Base-by-base conservation (phyloP, 1,140 invertebrate genomes). In the Bombus picipes region DNA sequence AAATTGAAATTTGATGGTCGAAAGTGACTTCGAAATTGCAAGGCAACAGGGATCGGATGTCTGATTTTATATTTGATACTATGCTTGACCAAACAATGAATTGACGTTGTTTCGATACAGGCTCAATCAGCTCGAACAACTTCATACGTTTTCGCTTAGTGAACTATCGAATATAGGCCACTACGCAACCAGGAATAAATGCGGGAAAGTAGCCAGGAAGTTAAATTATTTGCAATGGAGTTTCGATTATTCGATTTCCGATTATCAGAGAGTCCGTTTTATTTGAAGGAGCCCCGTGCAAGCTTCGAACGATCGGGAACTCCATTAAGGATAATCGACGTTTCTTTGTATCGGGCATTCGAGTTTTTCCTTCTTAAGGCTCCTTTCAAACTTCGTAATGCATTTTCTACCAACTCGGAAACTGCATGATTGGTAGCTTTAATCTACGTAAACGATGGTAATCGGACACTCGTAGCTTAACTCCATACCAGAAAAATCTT, bases 231-330 rank as follows among this genome's bases (percentile, higher is more conserved):
- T 72, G 57, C 76, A 72, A 80, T 37, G 53, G 39, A 47, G 68
- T 84, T 84, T 80, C 83, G 83, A 79, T 84, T 79, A 84, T 84
- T 78, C 76, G 77, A 85, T 85, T 85, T 80, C 81, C 76, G 83
- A 85, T 80, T 72, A 62, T 85, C 75, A 85, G 53, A 15, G 41
- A 41, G 39, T 32, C 34, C 12, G 8, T 72, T 80, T 80, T 72
- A 80, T 70, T 85, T 32, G 65, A 37, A n/a, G 34, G 15, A 70
- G 39, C 15, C 15, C 0, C 39, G 62, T 18, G 43, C 66, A 41
- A 66, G 43, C 18, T 32, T 25, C 62, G 59, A 77, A 47, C 25
- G 81, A 83, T 74, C 81, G n/a, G 43, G 81, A 83, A 83, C 74
- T 83, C 65, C 66, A 70, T 79, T 79, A 71, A 41, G 66, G 82